Evolutionary conservation across 2,797 vertebrate species (phyloP).

Genomic region (Alca torda): DNA sequence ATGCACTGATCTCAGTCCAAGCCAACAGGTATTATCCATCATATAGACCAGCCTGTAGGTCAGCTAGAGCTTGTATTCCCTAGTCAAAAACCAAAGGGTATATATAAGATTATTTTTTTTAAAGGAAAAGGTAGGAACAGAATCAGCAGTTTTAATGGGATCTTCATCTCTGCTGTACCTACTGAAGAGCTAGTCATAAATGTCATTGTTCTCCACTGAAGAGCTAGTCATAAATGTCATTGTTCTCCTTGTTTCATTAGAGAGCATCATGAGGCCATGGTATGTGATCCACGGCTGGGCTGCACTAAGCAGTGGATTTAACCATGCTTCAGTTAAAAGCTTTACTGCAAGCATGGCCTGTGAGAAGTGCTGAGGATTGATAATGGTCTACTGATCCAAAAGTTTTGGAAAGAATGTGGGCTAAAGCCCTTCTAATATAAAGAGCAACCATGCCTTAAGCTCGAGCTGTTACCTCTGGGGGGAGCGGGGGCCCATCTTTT

Average conservation of each 20-base stretch:
- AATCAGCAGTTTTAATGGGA: not conserved
- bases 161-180: not conserved
- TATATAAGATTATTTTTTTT: not conserved
- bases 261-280: not conserved
- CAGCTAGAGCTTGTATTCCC: not conserved
- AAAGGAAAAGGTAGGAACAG: not conserved
- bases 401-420: not conserved
- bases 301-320: not conserved
- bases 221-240: not conserved
- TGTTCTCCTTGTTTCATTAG: not conserved
- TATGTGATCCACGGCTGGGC: not conserved
- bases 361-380: not conserved
- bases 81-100: not conserved
- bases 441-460: not conserved
- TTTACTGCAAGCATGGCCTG: not conserved
- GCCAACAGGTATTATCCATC: not conserved
- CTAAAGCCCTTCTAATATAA: not conserved
- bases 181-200: not conserved
- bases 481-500: not conserved
- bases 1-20: not conserved
- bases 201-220: not conserved
- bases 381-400: not conserved
- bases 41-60: not conserved
- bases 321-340: not conserved
- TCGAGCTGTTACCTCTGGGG: not conserved